Evolutionary conservation across 2,113 vertebrate species (phyloP).

Genomic region (Mohoua ochrocephala): DNA sequence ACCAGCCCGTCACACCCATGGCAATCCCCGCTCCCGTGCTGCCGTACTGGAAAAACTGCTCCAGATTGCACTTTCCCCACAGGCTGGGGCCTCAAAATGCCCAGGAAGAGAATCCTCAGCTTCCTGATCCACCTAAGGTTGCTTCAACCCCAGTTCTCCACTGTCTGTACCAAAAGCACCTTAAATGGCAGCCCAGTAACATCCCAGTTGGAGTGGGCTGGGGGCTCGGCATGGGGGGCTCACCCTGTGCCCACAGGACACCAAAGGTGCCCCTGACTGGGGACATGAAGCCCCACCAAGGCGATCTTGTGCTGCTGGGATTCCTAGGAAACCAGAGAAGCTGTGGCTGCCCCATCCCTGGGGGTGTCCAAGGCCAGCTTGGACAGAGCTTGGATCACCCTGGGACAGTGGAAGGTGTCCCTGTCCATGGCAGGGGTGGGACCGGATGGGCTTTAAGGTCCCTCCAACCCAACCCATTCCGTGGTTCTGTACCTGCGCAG

Average conservation of each 20-base stretch:
- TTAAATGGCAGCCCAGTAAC: not conserved
- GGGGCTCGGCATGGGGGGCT: not conserved
- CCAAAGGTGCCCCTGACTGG: not conserved
- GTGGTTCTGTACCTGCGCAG: constrained; percentile 84
- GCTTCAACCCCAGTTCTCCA: not conserved
- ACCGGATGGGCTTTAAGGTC: not conserved
- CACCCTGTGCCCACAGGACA: not conserved
- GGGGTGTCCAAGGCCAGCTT: not conserved
- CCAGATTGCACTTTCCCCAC: not conserved
- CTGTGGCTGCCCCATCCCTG: not conserved
- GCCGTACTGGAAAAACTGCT: not conserved
- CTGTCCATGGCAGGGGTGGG: not conserved
- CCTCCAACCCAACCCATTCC: not conserved
- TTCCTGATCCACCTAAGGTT: not conserved
- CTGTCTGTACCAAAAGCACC: not conserved
- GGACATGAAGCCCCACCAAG: not conserved
- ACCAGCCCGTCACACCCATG: not conserved
- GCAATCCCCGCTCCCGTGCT: not conserved
- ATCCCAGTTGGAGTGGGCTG: not conserved
- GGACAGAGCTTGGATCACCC: not conserved
- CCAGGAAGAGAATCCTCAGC: not conserved
- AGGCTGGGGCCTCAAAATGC: not conserved
- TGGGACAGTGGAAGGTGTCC: not conserved
- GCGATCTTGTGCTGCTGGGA: not conserved
- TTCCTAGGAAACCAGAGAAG: not conserved